Evolutionary conservation across 2,888 invertebrate genomes (phyloP), one percentile per base, ranked within the genome.

Genomic region (Onthophagus sagittarius): DNA sequence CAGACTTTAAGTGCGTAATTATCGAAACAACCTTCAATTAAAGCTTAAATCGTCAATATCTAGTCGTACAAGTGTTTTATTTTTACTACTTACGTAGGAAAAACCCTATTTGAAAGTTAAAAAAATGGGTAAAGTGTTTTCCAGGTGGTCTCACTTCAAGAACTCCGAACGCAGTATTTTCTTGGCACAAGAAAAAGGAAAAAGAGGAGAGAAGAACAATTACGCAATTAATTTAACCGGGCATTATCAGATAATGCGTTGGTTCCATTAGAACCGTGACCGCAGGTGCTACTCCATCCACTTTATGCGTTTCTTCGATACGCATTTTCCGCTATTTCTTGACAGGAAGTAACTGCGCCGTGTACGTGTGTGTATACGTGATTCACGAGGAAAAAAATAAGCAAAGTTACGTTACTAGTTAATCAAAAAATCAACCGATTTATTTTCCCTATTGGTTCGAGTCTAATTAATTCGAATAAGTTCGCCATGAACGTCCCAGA

Each of bases 161-260:
- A 53, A 9, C 39, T 23, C 3, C 23, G 23, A 23, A 23, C 23
- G 23, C 23, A 23, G 23, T 23, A 23, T 23, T 23, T 23, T 23
- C 23, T 23, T 23, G 23, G 23, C 23, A 23, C 23, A 23, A 23
- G 3, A 23, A 23, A 23, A 23, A 23, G 23, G 23, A 3, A 23
- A 53, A 53, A 53, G 39, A 53, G 11, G 11, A 53, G 39, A 53
- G n/a, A 67, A 15, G 31, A 67, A 67, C 67, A 67, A 67, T 67
- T 67, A 67, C 15, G 31, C 67, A 67, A 67, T 67, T 67, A 67
- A 67, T 67, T 67, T 67, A 7, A 32, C 67, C 31, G 11, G 39
- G 39, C 11, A 53, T 7, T 53, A 53, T 53, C 39, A 53, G 39
- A 53, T 53, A 53, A 11, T 53, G 39, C 39, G 39, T 53, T 53